phyloP scores from a whole-genome alignment of 2,888 invertebrate genomes.

The Melangyna quadrimaculata region DNA sequence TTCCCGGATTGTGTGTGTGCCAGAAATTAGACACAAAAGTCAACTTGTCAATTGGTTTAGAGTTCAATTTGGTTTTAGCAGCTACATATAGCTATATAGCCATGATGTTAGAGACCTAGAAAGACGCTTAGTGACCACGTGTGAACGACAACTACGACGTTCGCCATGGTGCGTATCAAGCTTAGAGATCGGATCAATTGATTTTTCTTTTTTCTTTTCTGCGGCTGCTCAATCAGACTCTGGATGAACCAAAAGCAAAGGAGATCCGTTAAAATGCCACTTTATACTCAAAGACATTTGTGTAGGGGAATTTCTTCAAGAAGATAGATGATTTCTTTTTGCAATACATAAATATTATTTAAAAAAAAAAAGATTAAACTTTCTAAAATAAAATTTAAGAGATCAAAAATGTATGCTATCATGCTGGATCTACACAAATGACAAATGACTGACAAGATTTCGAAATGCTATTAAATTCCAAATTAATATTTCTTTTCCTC shows the following conservation, averaged over 20 bases:
- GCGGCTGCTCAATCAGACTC: constrained; percentile 23
- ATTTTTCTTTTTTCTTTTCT: background rate
- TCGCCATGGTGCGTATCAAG: constrained; percentile 4
- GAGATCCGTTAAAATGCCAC: constrained; percentile 51
- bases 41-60: constrained; percentile 61
- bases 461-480: no score
- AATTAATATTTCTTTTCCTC: no score
- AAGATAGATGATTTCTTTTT: background rate
- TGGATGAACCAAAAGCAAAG: constrained; percentile 8
- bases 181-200: constrained; percentile 30
- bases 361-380: no score
- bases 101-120: constrained; percentile 10
- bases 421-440: no score
- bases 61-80: constrained; percentile 60
- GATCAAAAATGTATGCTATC: no score
- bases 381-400: no score
- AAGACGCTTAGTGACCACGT: constrained; percentile 43
- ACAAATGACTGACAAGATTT: no score
- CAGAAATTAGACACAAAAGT: constrained; percentile 55
- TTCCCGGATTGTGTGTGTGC: constrained; percentile 46
- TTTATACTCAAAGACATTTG: background rate
- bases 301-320: background rate
- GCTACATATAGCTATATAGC: background rate
- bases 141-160: background rate
- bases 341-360: no score